These are phyloP conservation scores for Ditylenchus weischeri DNA, from an alignment of 2,888 invertebrate genomes.

Conservation along the genomic window DNA sequence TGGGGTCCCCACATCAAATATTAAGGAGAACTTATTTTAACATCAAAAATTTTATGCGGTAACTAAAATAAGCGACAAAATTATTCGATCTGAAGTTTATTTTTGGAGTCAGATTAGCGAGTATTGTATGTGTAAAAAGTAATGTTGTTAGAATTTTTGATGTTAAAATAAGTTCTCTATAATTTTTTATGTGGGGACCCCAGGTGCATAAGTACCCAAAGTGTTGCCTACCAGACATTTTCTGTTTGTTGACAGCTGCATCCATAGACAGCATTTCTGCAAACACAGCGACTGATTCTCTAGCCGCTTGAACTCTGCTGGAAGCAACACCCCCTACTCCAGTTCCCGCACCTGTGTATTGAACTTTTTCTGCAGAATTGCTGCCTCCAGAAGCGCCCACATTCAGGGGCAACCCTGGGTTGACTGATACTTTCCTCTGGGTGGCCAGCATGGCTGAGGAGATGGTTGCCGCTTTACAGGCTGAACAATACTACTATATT, in stretches of 20 bases:
- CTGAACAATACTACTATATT: conserved; percentile 3
- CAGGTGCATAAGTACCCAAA: too few relatives aligned
- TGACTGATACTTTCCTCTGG: conserved; percentile 44
- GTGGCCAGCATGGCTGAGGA: conserved; percentile 54
- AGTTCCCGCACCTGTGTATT: conserved; percentile 21
- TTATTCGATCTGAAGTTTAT: too few relatives aligned
- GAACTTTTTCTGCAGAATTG: conserved; percentile 21
- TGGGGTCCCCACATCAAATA: too few relatives aligned
- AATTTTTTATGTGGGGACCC: too few relatives aligned
- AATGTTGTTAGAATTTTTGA: too few relatives aligned
- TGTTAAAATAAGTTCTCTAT: too few relatives aligned
- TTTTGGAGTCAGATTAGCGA: too few relatives aligned
- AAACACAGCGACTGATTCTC: conserved; percentile 39
- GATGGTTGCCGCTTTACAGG: conserved; percentile 26
- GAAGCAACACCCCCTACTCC: conserved; percentile 12
- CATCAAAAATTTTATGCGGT: too few relatives aligned
- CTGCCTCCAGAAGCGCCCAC: conserved; percentile 22
- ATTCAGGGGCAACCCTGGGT: neutral
- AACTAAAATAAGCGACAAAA: too few relatives aligned
- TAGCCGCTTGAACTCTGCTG: conserved; percentile 32
- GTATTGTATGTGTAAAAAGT: too few relatives aligned
- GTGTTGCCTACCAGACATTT: conserved; percentile 25
- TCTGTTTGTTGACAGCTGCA: conserved; percentile 16
- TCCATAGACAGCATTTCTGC: conserved; percentile 40
- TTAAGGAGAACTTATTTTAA: too few relatives aligned